A percentile compares a stretch with the other conserved stretches of the same genome.
phyloP scores from a whole-genome alignment of 1,140 invertebrate genomes.

The Nasonia longicornis region DNA sequence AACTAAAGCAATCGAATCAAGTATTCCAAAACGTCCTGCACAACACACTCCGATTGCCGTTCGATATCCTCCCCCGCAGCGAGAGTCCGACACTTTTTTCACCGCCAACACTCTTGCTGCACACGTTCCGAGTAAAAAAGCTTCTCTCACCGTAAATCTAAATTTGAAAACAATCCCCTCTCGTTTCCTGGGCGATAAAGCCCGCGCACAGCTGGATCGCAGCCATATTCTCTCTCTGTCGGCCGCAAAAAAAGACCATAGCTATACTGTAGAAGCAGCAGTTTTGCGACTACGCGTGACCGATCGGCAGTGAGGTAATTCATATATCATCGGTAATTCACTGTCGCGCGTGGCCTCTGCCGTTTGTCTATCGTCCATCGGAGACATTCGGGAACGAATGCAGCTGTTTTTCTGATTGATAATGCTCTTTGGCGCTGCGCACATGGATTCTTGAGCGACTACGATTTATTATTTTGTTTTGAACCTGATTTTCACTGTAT shows the following conservation, averaged over 20 bases:
- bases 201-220: background rate
- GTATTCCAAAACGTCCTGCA: too few relatives aligned
- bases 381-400: background rate
- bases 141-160: constrained; percentile 1
- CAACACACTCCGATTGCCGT: too few relatives aligned
- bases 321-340: background rate
- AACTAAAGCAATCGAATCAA: too few relatives aligned
- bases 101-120: background rate
- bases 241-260: too few relatives aligned
- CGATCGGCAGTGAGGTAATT: background rate
- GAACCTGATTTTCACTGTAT: background rate
- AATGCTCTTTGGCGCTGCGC: background rate
- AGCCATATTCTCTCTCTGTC: background rate
- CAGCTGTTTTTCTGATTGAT: background rate
- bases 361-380: background rate
- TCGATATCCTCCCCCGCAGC: too few relatives aligned
- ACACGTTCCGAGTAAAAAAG: background rate
- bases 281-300: background rate
- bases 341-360: background rate
- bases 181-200: background rate
- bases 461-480: background rate
- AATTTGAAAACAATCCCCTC: constrained; percentile 10
- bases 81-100: background rate
- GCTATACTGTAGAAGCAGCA: too few relatives aligned
- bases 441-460: background rate